Evolutionary conservation across 2,113 vertebrate genomes (phyloP).

Genomic region (Menura novaehollandiae): DNA sequence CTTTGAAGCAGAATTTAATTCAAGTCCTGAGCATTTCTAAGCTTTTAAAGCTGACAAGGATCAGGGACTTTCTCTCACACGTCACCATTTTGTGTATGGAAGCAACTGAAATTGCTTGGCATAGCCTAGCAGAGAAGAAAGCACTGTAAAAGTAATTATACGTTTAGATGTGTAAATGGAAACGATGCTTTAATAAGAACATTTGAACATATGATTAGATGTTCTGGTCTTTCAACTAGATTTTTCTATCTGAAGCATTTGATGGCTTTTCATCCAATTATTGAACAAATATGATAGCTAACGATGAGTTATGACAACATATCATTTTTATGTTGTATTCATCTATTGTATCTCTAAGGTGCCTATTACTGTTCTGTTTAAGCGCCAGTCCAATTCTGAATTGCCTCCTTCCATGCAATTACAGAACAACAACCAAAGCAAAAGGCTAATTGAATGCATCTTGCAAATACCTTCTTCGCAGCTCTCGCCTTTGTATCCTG

Average conservation of each 20-base stretch:
- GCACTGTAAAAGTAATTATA: constrained; percentile 51
- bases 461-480: constrained; percentile 90
- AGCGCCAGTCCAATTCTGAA: background rate
- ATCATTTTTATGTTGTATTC: constrained; percentile 25
- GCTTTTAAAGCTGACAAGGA: constrained; percentile 38
- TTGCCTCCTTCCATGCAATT: background rate
- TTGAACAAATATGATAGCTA: constrained; percentile 30
- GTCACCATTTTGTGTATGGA: background rate
- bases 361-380: constrained; percentile 30
- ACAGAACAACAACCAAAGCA: background rate
- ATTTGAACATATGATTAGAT: constrained; percentile 42
- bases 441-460: background rate
- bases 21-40: background rate
- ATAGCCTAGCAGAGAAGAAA: background rate
- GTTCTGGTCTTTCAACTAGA: constrained; percentile 4
- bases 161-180: constrained; percentile 30
- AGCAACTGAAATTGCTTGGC: background rate
- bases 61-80: background rate
- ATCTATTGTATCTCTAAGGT: constrained; percentile 14
- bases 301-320: constrained; percentile 11
- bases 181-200: constrained; percentile 34
- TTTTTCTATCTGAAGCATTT: constrained; percentile 1
- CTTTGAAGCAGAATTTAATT: constrained; percentile 11
- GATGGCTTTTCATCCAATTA: constrained; percentile 27
- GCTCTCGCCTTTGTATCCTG: constrained; percentile 96